Conservation (phyloP, 35 echinoderm and acorn worm genomes). For the Lytechinus variegatus region DNA sequence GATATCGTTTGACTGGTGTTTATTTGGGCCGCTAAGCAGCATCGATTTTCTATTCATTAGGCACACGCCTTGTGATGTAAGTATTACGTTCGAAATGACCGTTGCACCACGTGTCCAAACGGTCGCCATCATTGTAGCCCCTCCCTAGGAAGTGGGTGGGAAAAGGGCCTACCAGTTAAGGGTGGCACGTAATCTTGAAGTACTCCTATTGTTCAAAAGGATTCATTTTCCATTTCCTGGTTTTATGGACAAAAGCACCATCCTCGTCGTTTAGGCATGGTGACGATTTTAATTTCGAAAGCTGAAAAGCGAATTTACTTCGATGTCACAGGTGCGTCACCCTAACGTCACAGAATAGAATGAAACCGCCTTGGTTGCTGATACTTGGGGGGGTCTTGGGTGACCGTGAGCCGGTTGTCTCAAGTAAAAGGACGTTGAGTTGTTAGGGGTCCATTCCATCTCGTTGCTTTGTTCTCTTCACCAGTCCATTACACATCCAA, state of each 20-base stretch:
- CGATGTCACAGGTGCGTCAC: conserved; percentile 15
- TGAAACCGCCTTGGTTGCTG: not conserved
- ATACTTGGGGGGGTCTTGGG: not conserved
- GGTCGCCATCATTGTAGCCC: not conserved
- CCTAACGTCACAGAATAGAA: not conserved
- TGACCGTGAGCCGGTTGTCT: not conserved
- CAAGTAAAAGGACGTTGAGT: not conserved
- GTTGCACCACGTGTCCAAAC: not conserved
- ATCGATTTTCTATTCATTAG: conserved; percentile 20
- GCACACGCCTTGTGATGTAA: not conserved
- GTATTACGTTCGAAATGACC: not conserved
- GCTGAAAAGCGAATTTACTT: not conserved
- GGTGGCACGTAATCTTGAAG: not conserved
- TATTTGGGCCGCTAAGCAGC: conserved; percentile 2
- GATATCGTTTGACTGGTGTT: not conserved
- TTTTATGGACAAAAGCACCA: not conserved
- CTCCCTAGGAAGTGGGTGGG: not conserved
- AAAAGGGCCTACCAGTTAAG: not conserved
- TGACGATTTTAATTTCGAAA: not conserved
- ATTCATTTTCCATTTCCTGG: not conserved
- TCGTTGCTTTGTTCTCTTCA: not conserved
- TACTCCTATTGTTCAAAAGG: not conserved
- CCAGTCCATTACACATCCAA: conserved; percentile 10
- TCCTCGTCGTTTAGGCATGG: not conserved
- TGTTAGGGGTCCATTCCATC: not conserved